Base-by-base conservation (phyloP, 2,888 invertebrate species). In the Alcis repandata region DNA sequence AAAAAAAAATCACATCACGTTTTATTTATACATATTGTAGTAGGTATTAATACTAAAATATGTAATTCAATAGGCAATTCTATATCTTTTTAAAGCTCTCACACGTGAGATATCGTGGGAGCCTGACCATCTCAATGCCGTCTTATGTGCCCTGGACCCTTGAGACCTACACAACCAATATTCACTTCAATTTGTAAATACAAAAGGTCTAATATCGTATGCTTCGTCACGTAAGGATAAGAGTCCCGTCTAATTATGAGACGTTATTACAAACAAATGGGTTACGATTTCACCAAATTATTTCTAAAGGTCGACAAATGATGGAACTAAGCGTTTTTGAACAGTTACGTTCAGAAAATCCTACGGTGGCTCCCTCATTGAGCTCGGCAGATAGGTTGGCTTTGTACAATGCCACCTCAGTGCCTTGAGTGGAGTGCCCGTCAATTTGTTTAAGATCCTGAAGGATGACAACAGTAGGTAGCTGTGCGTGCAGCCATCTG, bases 101-200 rank as follows among this genome's bases (percentile, higher is more conserved):
- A 62, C 49, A 70, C 70, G 77, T 82, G 79, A 79, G 77, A 69
- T 64, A 79, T 84, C 90, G 89, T 90, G 90, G 90, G 90, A 90
- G 85, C 88, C 85, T 88, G 87, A 87, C 87, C 88, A 86, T 78
- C 88, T 86, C 89, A 89, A 89, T 82, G 78, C 66, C 53, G 74
- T 82, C 77, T 80, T 84, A 78, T 87, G 81, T 85, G 79, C 77
- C 83, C 80, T 79, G 70, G 64, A 57, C 57, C 52, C 51, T 57
- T 59, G 54, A 56, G 6, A 36, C 71, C 65, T 17, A 77, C 80
- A 78, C 72, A 79, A 67, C 72, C 20, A 60, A 49, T 19, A 57
- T 6, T 68, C 22, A 58, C 53, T 63, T 45, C 48, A 59, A 46
- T 1, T 0, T 0, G 0, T 0, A 0, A 0, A 0, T 0, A 0